phyloP scores from a whole-genome alignment of 2,888 invertebrate species.

The Philhelius pedissequus region DNA sequence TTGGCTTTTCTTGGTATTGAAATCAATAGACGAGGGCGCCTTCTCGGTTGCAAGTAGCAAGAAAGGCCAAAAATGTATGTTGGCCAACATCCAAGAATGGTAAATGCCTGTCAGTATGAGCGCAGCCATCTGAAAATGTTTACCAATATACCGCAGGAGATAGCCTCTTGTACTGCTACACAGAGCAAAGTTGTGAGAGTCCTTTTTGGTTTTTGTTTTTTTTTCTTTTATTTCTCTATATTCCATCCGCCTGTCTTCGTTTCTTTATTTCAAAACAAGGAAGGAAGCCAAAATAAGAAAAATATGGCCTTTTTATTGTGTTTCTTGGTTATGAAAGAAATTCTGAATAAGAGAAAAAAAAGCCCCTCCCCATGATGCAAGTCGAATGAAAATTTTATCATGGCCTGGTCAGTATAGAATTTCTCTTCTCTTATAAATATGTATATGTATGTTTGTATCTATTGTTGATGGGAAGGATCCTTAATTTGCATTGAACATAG shows the following conservation, averaged over 20 bases:
- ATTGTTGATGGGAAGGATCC: not conserved
- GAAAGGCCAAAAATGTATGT: conserved; percentile 44
- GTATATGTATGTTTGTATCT: not conserved
- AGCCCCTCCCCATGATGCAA: not conserved
- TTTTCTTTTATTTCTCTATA: not conserved
- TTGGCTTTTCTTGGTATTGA: conserved; percentile 26
- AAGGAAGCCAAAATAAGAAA: conserved; percentile 30
- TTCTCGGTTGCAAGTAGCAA: not conserved
- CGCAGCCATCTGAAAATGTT: conserved; percentile 60
- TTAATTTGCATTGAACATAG: conserved; percentile 54
- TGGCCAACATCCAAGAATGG: conserved; percentile 60
- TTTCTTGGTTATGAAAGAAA: conserved; percentile 19
- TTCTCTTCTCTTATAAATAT: not conserved
- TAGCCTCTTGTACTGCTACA: conserved; percentile 20
- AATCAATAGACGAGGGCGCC: conserved; percentile 12
- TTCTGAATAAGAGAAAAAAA: not conserved
- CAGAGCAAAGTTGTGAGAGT: not conserved
- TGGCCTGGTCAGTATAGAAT: conserved; percentile 28
- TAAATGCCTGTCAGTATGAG: conserved; percentile 52
- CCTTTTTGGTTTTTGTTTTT: not conserved
- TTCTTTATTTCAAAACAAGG: not conserved
- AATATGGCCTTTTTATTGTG: conserved; percentile 47
- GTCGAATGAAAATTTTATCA: conserved; percentile 45
- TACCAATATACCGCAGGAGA: conserved; percentile 51
- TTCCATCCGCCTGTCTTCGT: not conserved